Evolutionary conservation across 2,888 invertebrate species (phyloP).

Genomic region (Mythimna impura): DNA sequence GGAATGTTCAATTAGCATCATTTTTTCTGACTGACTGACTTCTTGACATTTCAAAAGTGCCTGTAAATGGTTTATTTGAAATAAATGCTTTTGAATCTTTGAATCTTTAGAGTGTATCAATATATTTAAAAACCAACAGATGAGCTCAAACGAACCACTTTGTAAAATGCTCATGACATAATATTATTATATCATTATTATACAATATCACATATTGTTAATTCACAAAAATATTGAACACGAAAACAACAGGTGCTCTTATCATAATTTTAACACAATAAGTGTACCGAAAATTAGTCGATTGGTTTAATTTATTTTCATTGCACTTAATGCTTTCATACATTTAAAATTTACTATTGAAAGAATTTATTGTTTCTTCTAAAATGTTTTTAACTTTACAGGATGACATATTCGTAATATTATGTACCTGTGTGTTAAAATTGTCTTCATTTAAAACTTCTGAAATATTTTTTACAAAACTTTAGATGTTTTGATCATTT

Average conservation of each 20-base stretch:
- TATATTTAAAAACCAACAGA: too few species aligned
- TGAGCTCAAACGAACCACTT: too few species aligned
- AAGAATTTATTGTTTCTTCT: slow-evolving; percentile 28
- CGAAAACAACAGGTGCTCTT: slow-evolving; percentile 22
- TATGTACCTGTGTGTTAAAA: not conserved
- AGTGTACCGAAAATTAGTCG: slow-evolving; percentile 8
- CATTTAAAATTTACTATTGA: slow-evolving; percentile 13
- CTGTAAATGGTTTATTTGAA: too few species aligned
- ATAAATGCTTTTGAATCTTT: too few species aligned
- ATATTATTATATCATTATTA: too few species aligned
- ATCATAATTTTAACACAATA: slow-evolving; percentile 35
- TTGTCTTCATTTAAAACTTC: not conserved
- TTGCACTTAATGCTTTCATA: slow-evolving; percentile 8
- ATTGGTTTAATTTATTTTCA: slow-evolving; percentile 1
- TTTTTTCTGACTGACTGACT: too few species aligned
- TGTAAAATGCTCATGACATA: too few species aligned
- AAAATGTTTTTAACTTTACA: not conserved
- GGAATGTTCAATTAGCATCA: too few species aligned
- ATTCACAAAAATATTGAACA: slow-evolving; percentile 12
- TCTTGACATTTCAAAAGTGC: too few species aligned
- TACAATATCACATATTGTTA: too few species aligned
- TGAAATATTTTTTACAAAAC: not conserved
- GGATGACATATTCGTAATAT: not conserved
- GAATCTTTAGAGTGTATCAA: too few species aligned
- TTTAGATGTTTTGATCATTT: too few species aligned